Evolutionary conservation across 2,797 vertebrate species (phyloP), one percentile per base, ranked within the genome.

Genomic region (Pithecia hirsuta): DNA sequence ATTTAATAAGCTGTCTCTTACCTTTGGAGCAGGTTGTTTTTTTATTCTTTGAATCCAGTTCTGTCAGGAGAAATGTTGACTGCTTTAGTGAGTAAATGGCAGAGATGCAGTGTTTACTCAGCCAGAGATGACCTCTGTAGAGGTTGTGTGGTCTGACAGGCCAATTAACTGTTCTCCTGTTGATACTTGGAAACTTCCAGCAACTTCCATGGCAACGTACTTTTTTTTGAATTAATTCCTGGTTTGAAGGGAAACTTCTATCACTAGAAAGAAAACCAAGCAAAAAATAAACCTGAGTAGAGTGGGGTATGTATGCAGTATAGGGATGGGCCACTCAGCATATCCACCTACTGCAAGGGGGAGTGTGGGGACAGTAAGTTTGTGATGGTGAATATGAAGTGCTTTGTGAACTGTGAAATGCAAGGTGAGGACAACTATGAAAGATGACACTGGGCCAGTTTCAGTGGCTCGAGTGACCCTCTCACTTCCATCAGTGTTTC

Each of bases 1-100:
- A 79, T 95, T 82, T 97, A 97, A 97, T 93, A 91, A 97, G 76
- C 89, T 85, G 92, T 70, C 89, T 92, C 83, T 41, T 96, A 87
- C 84, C 93, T 96, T 89, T 61, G 17, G 50, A 85, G 57, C 24
- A 61, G 80, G 76, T 14, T 14, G 50, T 94, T 88, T 33, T 24
- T 14, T 88, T 41, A 28, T 22, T 22, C 30, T 48, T 30, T 1
- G 44, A 85, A 81, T 89, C 57, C 3, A 52, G 28, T 70, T 89
- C 89, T 90, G 36, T 87, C 76, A n/a, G 33, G 85, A 92, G 92
- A 90, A 81, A 61, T 81, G 64, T 93, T 46, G 84, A 41, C 76
- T 92, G 67, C 74, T 52, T 39, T 15, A 26, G 57, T 61, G 95
- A 50, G 24, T 52, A 83, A 72, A 76, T 7, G 30, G 70, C 75